These are phyloP conservation scores for Drosophila barbarae DNA, from an alignment of 2,888 invertebrate genomes.

Conservation along the genomic window DNA sequence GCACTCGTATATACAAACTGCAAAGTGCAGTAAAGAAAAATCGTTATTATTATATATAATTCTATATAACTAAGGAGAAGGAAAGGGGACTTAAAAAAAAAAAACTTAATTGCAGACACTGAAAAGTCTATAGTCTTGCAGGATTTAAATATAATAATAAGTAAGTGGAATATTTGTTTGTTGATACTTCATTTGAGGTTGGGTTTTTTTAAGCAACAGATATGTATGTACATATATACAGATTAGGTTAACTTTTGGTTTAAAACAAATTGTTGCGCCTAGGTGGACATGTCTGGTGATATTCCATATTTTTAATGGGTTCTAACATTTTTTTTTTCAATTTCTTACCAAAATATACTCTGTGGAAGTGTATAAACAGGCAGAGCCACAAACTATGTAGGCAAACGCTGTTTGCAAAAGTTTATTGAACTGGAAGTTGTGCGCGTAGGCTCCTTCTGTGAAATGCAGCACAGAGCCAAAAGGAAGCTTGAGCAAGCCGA, in stretches of 20 bases:
- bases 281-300: not conserved
- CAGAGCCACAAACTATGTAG: conserved; percentile 56
- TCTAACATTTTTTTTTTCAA: not conserved
- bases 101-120: not conserved
- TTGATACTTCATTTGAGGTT: too few species aligned
- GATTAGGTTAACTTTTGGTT: too few species aligned
- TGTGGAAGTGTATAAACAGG: conserved; percentile 1
- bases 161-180: too few species aligned
- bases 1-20: conserved; percentile 21
- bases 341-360: not conserved
- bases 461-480: conserved; percentile 63
- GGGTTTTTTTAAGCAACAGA: not conserved
- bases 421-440: conserved; percentile 71
- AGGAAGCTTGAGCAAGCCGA: not conserved
- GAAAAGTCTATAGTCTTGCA: too few species aligned
- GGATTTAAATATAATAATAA: not conserved
- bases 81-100: not conserved
- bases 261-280: too few species aligned
- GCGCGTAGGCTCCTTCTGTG: conserved; percentile 56
- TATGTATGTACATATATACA: not conserved
- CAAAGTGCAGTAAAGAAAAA: conserved; percentile 58
- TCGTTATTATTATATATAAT: conserved; percentile 67
- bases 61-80: conserved; percentile 5
- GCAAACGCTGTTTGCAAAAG: conserved; percentile 65
- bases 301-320: not conserved